These are phyloP conservation scores for Mixornis gularis DNA, from an alignment of 2,113 vertebrate species.

Conservation along the genomic window DNA sequence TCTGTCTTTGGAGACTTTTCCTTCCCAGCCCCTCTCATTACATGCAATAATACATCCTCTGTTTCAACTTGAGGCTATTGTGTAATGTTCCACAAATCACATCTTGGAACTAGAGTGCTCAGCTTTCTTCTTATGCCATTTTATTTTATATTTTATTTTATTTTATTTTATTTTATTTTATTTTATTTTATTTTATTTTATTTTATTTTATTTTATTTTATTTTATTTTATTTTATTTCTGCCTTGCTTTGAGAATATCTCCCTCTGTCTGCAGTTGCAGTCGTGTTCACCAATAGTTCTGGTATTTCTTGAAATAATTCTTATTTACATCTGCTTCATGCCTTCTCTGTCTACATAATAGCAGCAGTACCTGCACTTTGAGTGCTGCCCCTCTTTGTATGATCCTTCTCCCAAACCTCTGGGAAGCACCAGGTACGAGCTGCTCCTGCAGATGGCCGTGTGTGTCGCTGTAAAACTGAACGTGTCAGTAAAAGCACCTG, in stretches of 20 bases:
- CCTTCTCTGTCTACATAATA: neutral
- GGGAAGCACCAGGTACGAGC: neutral
- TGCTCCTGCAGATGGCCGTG: neutral
- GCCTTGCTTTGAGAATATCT: neutral
- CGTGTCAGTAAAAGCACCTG: rapidly evolving
- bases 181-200: neutral
- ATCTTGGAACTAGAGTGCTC: neutral
- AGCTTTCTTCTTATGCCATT: neutral
- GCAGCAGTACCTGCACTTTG: neutral
- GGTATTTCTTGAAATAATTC: neutral
- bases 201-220: neutral
- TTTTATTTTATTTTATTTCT: neutral
- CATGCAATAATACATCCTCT: neutral
- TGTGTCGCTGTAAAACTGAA: neutral
- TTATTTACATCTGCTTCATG: neutral
- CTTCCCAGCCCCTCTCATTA: neutral
- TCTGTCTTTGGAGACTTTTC: neutral
- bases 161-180: neutral
- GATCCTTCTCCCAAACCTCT: neutral
- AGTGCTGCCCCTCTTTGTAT: neutral
- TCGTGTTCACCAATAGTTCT: neutral
- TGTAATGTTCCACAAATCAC: neutral
- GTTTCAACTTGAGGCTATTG: neutral
- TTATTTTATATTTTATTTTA: neutral
- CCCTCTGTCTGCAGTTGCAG: neutral